phyloP scores from a whole-genome alignment of 1,140 invertebrate genomes.

The Polypedilum vanderplanki region DNA sequence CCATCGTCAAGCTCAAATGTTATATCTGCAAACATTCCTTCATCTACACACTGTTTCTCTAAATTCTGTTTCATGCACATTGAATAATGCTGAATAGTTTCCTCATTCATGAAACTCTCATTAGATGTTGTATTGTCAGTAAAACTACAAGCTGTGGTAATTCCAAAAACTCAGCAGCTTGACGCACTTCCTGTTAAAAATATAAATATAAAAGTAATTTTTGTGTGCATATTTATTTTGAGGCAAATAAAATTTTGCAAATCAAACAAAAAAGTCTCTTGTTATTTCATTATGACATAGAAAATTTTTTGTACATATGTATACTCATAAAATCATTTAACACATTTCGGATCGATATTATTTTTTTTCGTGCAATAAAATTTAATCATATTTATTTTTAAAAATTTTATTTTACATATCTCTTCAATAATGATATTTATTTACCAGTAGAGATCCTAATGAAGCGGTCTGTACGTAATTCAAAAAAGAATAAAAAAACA shows the following conservation, averaged over 20 bases:
- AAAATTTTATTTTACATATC: too few relatives aligned
- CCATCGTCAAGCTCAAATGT: conserved; percentile 89
- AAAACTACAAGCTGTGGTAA: conserved; percentile 72
- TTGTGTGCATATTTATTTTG: neutral
- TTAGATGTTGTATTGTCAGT: conserved; percentile 62
- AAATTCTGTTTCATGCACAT: conserved; percentile 33
- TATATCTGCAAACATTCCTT: conserved; percentile 71
- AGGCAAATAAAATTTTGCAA: neutral
- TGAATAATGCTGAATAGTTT: conserved; percentile 66
- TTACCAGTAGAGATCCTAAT: conserved; percentile 66
- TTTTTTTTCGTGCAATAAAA: too few relatives aligned
- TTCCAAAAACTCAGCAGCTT: conserved; percentile 79
- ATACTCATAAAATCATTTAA: too few relatives aligned
- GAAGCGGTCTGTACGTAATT: conserved; percentile 57
- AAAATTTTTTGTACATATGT: too few relatives aligned
- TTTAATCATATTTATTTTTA: too few relatives aligned
- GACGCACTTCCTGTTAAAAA: conserved; percentile 62
- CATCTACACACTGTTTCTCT: too few relatives aligned
- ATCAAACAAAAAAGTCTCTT: neutral
- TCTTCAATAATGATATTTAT: conserved; percentile 36
- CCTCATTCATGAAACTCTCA: conserved; percentile 66
- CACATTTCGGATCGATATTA: too few relatives aligned
- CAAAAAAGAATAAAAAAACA: conserved; percentile 35
- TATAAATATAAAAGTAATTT: neutral
- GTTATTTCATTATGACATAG: too few relatives aligned